Percentiles rank a stretch among this genome's conserved stretches.
Evolutionary conservation across 1,140 invertebrate species (phyloP).

Genomic region (Potamilus streckersoni): DNA sequence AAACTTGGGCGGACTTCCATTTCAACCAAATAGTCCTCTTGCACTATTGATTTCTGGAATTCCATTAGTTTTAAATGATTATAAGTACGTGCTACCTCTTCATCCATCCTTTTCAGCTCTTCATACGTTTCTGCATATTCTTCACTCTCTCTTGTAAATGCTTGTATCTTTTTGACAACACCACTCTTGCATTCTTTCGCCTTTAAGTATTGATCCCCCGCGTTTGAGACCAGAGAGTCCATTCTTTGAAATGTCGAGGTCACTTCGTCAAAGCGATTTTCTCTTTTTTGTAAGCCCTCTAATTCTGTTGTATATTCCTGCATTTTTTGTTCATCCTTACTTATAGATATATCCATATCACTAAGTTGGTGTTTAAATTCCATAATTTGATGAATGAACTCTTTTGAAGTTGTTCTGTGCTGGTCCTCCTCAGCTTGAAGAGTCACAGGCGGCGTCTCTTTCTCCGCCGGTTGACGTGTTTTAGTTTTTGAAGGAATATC

Average conservation of each 20-base stretch:
- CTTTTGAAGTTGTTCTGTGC: constrained; percentile 6
- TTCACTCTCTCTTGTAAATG: constrained; percentile 5
- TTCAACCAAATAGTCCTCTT: constrained; percentile 41
- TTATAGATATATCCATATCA: constrained; percentile 13
- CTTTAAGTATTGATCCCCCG: constrained; percentile 18
- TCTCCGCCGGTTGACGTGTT: background rate
- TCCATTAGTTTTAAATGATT: constrained; percentile 37
- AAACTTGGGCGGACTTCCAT: constrained; percentile 45
- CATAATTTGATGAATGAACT: constrained; percentile 18
- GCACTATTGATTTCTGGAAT: constrained; percentile 34
- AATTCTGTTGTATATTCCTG: constrained; percentile 21
- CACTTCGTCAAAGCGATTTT: constrained; percentile 23
- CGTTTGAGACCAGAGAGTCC: constrained; percentile 13
- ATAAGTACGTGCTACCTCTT: constrained; percentile 22
- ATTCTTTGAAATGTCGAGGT: constrained; percentile 29
- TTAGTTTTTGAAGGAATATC: constrained; percentile 18
- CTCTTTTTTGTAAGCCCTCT: constrained; percentile 19
- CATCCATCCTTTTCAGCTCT: constrained; percentile 22
- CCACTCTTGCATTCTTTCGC: constrained; percentile 19
- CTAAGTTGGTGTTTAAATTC: constrained; percentile 12
- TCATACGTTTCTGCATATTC: constrained; percentile 20
- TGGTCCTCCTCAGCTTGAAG: background rate
- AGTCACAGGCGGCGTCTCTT: background rate
- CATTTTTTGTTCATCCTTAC: constrained; percentile 10
- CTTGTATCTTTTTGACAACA: constrained; percentile 17